These are phyloP conservation scores for Trypoxylon attenuatum DNA, from an alignment of 2,888 invertebrate species.

Conservation along the genomic window DNA sequence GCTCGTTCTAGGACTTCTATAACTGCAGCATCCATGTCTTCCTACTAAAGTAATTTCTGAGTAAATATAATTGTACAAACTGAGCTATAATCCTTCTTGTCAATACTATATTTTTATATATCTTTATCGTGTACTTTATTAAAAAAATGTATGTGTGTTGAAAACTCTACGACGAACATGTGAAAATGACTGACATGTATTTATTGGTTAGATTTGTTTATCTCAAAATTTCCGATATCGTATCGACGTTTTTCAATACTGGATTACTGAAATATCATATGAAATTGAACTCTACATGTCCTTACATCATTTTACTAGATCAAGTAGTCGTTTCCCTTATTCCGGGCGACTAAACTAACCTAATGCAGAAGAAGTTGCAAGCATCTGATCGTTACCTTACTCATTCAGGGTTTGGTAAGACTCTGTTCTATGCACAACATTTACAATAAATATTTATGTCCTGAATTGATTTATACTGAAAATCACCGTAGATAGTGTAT, in stretches of 20 bases:
- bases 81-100: background rate
- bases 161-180: no score
- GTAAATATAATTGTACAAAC: no score
- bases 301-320: slow-evolving; percentile 44
- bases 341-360: slow-evolving; percentile 56
- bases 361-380: slow-evolving; percentile 42
- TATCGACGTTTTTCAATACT: background rate
- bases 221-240: background rate
- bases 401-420: slow-evolving; percentile 46
- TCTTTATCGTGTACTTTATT: background rate
- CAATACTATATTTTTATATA: background rate
- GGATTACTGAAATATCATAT: background rate
- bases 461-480: slow-evolving; percentile 59
- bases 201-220: background rate
- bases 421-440: slow-evolving; percentile 55
- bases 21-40: slow-evolving; percentile 80
- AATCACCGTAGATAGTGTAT: slow-evolving; percentile 42
- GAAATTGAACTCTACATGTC: slow-evolving; percentile 12
- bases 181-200: slow-evolving; percentile 14
- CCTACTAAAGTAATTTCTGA: slow-evolving; percentile 21
- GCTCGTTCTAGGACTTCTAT: slow-evolving; percentile 88
- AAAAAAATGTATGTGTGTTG: background rate
- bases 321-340: slow-evolving; percentile 33
- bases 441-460: slow-evolving; percentile 55
- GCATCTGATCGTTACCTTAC: slow-evolving; percentile 53